phyloP scores from a whole-genome alignment of 2,113 vertebrate genomes.

The Syrmaticus mikado region DNA sequence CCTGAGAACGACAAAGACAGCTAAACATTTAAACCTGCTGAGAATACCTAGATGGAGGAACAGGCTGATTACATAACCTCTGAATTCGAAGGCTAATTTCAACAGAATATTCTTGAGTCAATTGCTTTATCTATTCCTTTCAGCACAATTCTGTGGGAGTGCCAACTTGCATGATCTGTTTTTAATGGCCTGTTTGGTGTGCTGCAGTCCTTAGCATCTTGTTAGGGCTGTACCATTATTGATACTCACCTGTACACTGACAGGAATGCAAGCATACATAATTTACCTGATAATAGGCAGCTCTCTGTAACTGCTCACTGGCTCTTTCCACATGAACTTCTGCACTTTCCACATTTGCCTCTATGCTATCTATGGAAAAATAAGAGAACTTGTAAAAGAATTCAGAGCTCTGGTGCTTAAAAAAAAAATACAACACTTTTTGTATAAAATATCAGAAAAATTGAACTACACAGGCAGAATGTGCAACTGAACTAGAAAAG shows the following conservation, averaged over 20 bases:
- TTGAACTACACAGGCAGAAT: neutral
- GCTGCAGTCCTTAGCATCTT: neutral
- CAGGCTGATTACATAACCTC: neutral
- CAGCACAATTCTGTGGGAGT: neutral
- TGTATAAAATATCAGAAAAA: neutral
- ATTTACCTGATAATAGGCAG: constrained; percentile 92
- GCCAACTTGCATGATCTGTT: neutral
- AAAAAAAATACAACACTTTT: neutral
- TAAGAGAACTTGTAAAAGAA: neutral
- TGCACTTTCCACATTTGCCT: constrained; percentile 96
- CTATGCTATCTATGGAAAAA: constrained; percentile 90
- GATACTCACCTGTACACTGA: neutral
- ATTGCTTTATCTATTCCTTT: neutral
- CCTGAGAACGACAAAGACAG: neutral
- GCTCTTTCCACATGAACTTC: constrained; percentile 94
- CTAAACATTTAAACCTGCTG: neutral
- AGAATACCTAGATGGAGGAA: neutral
- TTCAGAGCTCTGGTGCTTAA: neutral
- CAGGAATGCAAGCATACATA: neutral
- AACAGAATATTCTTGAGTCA: neutral
- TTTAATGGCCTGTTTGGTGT: neutral
- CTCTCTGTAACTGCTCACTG: constrained; percentile 91
- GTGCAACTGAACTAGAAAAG: neutral
- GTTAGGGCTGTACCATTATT: neutral
- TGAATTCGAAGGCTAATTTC: neutral